These are phyloP conservation scores for Erpetoichthys calabaricus DNA, from an alignment of 2,797 vertebrate species.

Conservation along the genomic window DNA sequence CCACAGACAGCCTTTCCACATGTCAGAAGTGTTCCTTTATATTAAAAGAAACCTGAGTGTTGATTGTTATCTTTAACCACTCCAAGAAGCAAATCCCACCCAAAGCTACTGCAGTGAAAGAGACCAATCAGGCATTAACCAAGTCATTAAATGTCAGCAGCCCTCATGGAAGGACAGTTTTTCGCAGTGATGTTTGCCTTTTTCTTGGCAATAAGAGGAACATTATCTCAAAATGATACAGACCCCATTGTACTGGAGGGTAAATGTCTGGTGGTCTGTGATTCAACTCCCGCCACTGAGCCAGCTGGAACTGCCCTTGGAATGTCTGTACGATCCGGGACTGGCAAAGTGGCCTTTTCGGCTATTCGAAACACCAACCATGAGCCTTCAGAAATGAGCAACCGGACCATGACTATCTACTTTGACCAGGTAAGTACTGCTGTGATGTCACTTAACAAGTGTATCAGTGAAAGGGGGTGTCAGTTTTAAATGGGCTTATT, in stretches of 20 bases:
- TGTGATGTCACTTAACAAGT: no score
- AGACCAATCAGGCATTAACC: no score
- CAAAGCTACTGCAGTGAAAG: no score
- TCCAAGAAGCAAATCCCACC: no score
- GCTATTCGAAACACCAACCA: conserved; percentile 63
- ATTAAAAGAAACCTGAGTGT: no score
- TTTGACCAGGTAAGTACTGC: conserved; percentile 50
- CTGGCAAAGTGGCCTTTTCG: conserved; percentile 54
- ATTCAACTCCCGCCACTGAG: conserved; percentile 55
- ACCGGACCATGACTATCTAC: conserved; percentile 65
- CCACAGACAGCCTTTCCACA: no score
- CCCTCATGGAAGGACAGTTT: no score
- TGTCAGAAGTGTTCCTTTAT: no score
- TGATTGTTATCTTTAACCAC: no score
- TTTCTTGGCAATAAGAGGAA: background rate
- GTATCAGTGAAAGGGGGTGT: no score
- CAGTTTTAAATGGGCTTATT: no score
- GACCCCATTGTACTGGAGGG: conserved; percentile 63
- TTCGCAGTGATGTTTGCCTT: background rate
- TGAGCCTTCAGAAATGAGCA: conserved; percentile 65
- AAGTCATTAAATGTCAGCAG: no score
- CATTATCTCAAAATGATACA: conserved; percentile 50
- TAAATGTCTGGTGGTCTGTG: conserved; percentile 61
- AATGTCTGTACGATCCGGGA: conserved; percentile 58
- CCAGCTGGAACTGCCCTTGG: conserved; percentile 49